Evolutionary conservation across 2,113 vertebrate genomes (phyloP).

Genomic region (Bufo gargarizans): DNA sequence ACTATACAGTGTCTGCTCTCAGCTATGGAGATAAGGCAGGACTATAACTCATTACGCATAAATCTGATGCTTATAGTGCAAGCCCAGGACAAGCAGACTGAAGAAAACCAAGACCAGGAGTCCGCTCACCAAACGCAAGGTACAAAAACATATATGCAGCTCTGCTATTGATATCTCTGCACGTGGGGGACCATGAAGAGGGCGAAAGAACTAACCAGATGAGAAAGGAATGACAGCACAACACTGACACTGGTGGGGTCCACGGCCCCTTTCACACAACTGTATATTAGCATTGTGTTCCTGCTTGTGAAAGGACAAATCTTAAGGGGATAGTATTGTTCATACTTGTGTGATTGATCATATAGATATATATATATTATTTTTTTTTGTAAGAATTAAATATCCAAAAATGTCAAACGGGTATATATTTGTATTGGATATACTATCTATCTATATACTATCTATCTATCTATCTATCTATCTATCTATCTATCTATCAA

Average conservation of each 20-base stretch:
- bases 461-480: no score
- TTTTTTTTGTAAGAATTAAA: no score
- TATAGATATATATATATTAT: no score
- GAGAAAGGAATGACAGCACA: background rate
- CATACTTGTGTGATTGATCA: no score
- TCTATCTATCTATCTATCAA: no score
- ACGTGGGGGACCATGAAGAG: background rate
- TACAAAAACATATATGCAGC: constrained; percentile 11
- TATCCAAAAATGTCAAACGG: no score
- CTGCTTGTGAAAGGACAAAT: background rate
- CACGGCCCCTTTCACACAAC: background rate
- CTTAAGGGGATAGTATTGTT: no score
- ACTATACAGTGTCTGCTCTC: background rate
- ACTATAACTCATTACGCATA: constrained; percentile 51
- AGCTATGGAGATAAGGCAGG: constrained; percentile 54
- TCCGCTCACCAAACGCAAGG: constrained; percentile 14
- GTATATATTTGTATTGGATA: no score
- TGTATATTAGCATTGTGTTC: background rate
- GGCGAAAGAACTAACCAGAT: background rate
- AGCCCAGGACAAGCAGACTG: constrained; percentile 45
- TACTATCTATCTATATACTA: no score
- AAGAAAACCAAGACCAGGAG: background rate
- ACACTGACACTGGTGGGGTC: background rate
- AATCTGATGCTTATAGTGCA: constrained; percentile 52
- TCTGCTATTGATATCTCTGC: background rate